Conservation (phyloP, 2,888 invertebrate species). For the Ferdinandea cuprea region DNA sequence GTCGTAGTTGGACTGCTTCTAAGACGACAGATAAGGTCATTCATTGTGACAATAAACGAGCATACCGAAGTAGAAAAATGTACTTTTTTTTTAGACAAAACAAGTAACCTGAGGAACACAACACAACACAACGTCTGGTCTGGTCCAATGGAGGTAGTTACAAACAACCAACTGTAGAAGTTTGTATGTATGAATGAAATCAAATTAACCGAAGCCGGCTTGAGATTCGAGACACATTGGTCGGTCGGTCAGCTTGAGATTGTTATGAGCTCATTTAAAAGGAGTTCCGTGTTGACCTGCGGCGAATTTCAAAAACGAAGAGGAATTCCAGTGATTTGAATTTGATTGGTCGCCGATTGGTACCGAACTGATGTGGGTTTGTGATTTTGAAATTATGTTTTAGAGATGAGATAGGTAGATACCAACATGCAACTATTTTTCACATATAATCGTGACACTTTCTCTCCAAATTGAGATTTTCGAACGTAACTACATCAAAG, state of each 20-base stretch:
- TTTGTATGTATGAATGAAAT: constrained; percentile 34
- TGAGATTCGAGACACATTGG: constrained; percentile 13
- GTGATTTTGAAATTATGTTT: not conserved
- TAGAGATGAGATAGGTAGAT: too few relatives aligned
- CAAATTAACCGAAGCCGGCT: constrained; percentile 53
- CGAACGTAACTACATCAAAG: constrained; percentile 21
- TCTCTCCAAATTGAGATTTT: not conserved
- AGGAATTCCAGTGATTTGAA: constrained; percentile 1
- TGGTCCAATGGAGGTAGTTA: constrained; percentile 25
- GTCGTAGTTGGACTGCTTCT: constrained; percentile 16
- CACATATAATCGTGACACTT: constrained; percentile 1
- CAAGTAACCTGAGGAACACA: not conserved
- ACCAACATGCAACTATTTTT: not conserved
- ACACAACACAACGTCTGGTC: constrained; percentile 4
- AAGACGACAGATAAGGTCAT: constrained; percentile 46
- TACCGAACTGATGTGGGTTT: not conserved
- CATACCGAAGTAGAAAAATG: not conserved
- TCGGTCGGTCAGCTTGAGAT: not conserved
- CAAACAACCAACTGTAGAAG: too few relatives aligned
- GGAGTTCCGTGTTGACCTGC: constrained; percentile 54
- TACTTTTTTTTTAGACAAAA: not conserved
- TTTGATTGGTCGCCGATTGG: constrained; percentile 1
- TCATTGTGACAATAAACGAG: constrained; percentile 34
- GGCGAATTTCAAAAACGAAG: not conserved
- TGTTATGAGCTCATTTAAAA: constrained; percentile 21